Base-by-base conservation (phyloP, 2,797 vertebrate species). In the Sciurus carolinensis region DNA sequence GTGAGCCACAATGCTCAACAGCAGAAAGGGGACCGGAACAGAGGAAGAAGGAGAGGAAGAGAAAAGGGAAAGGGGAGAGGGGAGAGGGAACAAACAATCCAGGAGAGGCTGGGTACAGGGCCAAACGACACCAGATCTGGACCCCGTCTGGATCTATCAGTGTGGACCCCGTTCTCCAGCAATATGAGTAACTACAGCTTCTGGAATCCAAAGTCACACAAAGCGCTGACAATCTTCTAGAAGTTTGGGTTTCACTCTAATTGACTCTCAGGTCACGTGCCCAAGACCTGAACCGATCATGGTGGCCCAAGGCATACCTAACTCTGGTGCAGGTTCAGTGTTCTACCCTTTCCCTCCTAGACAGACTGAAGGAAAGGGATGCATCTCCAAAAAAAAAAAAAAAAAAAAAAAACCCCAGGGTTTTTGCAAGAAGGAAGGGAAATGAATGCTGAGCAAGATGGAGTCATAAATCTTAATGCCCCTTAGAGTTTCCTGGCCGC, bases 391-490 rank as follows among this genome's bases (percentile, higher is more conserved):
- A 9, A 52, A 13, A 9, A 52, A 13, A 13, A 52, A 13, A 9
- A 52, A 13, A 13, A 9, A 52, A 13, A 9, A 52, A 13, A 13
- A 75, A 59, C 77, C 64, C 30, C 30, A 64, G 33, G 7, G 59
- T 20, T 22, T 77, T 89, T 91, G 11, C 44, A 47, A 81, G 72
- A 87, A 95, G n/a, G 82, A 97, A 84, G 11, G 26, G 26, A 13
- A 87, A n/a, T 11, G 20, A 47, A 66, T 84, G 24, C 9, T 28
- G 14, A 50, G 69, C 64, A 91, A 76, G 47, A 28, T 64, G 44
- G 42, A 80, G 62, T 87, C 57, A 67, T 39, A 92, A 73, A 24
- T 10, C 7, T 9, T 72, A 93, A 90, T 30, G 64, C n/a, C 44
- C 39, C 42, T 87, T 94, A 54, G 52, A 47, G 17, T 52, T 90